Evolutionary conservation across 2,113 vertebrate species (phyloP).

Genomic region (Takifugu flavidus): DNA sequence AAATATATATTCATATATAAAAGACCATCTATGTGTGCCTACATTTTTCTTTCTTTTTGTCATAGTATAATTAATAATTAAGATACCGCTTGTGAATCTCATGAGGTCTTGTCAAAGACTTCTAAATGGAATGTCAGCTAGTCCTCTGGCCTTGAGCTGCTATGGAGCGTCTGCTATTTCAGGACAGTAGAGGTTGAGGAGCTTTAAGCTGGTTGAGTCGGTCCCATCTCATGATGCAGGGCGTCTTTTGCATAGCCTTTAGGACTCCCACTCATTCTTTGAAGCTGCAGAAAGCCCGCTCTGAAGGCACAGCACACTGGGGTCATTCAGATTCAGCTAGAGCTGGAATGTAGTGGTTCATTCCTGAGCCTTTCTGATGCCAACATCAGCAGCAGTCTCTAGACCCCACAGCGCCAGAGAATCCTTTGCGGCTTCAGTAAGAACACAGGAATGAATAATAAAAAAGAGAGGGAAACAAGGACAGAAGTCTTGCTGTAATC

Average conservation of each 20-base stretch:
- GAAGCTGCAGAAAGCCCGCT: constrained; percentile 43
- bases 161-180: constrained; percentile 41
- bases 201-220: constrained; percentile 4
- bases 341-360: constrained; percentile 34
- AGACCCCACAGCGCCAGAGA: constrained; percentile 21
- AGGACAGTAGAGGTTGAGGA: constrained; percentile 11
- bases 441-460: constrained; percentile 41
- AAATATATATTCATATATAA: constrained; percentile 73
- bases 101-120: constrained; percentile 56
- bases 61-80: constrained; percentile 65
- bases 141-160: constrained; percentile 46
- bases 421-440: constrained; percentile 37
- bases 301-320: constrained; percentile 55
- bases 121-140: constrained; percentile 59
- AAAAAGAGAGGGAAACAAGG: constrained; percentile 9
- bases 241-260: constrained; percentile 61
- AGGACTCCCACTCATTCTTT: constrained; percentile 39
- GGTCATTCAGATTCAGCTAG: constrained; percentile 42
- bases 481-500: constrained; percentile 18
- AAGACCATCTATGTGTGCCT: constrained; percentile 76
- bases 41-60: constrained; percentile 62
- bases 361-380: constrained; percentile 26
- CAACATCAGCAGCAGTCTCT: constrained; percentile 13
- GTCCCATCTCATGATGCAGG: constrained; percentile 30
- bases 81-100: constrained; percentile 72